A percentile compares a stretch with the other conserved stretches of the same genome.
phyloP scores from a whole-genome alignment of 1,140 invertebrate species.

The Aphelenchoides fujianensis region DNA sequence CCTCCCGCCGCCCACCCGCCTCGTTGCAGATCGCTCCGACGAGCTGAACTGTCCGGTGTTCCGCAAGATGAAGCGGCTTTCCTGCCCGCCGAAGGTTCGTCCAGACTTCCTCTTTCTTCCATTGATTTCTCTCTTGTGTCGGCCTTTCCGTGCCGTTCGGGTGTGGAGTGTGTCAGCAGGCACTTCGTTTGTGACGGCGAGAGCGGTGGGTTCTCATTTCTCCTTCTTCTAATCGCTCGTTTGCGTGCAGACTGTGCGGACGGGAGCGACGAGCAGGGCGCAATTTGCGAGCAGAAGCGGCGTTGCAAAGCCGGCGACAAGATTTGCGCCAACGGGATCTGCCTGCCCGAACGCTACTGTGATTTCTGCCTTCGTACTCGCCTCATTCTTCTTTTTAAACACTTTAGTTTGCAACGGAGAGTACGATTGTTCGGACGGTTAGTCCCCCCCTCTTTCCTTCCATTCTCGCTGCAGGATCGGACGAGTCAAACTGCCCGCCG shows the following conservation, averaged over 20 bases:
- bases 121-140: neutral
- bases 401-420: neutral
- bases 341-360: neutral
- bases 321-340: slow-evolving; percentile 9
- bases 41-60: neutral
- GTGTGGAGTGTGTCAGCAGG: neutral
- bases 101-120: neutral
- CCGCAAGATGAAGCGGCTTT: neutral
- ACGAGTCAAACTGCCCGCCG: slow-evolving; percentile 5
- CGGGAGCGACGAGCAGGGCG: neutral
- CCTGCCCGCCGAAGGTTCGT: neutral
- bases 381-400: too few relatives aligned
- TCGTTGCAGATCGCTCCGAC: neutral
- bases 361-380: too few relatives aligned
- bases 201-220: too few relatives aligned
- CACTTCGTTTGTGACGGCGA: neutral
- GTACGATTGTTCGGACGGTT: neutral
- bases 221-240: neutral
- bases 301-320: neutral
- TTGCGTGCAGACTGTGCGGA: neutral
- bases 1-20: neutral
- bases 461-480: neutral
- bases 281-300: neutral
- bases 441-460: neutral
- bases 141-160: neutral